Conservation (phyloP, 2,797 vertebrate genomes). For the Pipistrellus nathusii region DNA sequence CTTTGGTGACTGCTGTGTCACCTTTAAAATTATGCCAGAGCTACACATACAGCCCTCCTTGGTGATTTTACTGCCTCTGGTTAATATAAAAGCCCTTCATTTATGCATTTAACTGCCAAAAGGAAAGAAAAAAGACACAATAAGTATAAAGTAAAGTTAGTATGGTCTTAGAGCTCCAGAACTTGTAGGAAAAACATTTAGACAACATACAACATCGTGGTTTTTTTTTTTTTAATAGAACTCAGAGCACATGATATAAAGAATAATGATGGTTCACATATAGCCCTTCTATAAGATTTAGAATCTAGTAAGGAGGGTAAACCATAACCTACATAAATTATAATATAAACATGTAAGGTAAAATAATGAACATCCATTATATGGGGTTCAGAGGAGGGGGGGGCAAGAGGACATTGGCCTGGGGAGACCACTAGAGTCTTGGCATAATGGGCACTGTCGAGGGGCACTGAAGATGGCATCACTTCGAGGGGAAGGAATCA, state of each 20-base stretch:
- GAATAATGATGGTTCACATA: not conserved
- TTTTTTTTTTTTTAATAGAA: not conserved
- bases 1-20: constrained; percentile 61
- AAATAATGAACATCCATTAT: not conserved
- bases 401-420: not conserved
- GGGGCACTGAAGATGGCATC: not conserved
- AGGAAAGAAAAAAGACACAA: not conserved
- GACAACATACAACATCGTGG: not conserved
- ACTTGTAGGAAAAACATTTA: not conserved
- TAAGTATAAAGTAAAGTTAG: not conserved
- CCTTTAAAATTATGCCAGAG: constrained; percentile 72
- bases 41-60: constrained; percentile 16
- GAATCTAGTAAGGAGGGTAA: not conserved
- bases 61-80: constrained; percentile 49
- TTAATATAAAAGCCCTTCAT: constrained; percentile 29
- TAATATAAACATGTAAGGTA: not conserved
- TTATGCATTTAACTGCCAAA: constrained; percentile 50
- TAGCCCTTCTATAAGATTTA: not conserved
- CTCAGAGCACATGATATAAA: not conserved
- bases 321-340: not conserved
- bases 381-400: not conserved
- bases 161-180: not conserved
- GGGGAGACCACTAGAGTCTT: not conserved
- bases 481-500: not conserved
- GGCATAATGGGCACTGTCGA: not conserved